Evolutionary conservation across 2,888 invertebrate species (phyloP), one percentile per base, ranked within the genome.

Genomic region (Melieria crassipennis): DNA sequence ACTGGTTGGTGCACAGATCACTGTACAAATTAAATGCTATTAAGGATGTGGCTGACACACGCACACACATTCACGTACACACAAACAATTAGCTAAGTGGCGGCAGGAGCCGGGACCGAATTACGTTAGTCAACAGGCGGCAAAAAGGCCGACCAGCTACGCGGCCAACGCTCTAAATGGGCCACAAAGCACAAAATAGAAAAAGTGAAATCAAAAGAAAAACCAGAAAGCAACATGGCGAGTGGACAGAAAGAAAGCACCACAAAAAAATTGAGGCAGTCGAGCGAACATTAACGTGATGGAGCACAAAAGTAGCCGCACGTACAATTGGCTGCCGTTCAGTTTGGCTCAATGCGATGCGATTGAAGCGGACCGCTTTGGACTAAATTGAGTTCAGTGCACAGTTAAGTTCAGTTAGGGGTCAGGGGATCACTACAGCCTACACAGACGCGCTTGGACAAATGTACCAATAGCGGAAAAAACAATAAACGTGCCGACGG

Each of bases 81-180:
- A 79, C 76, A 52, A 52, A 76, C 80, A 80, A 81, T 80, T 80
- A 80, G 80, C 78, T 81, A 81, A 81, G 81, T 80, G 80, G 76
- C 72, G 74, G 74, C 30, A 30, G 30, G 30, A 78, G 68, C 78
- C 78, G 79, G 81, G 52, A 52, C 13, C 13, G 52, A 7, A 52
- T 52, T 52, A 30, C 30, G 30, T 30, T 30, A 81, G 80, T 75
- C 71, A 9, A 5, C 48, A 13, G 42, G 11, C 11, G 16, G 30
- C 13, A 50, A 13, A 65, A 73, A 66, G 72, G 72, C n/a, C n/a
- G n/a, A n/a, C n/a, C n/a, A n/a, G n/a, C n/a, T n/a, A n/a, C n/a
- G n/a, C n/a, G n/a, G n/a, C 72, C 52, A 11, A n/a, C 11, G 30
- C 30, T 30, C 30, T 30, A 30, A 30, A 30, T 30, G 30, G 30